Percentiles rank a stretch among this genome's conserved stretches.
Conservation (phyloP, 2,113 vertebrate genomes). For the Tichodroma muraria region DNA sequence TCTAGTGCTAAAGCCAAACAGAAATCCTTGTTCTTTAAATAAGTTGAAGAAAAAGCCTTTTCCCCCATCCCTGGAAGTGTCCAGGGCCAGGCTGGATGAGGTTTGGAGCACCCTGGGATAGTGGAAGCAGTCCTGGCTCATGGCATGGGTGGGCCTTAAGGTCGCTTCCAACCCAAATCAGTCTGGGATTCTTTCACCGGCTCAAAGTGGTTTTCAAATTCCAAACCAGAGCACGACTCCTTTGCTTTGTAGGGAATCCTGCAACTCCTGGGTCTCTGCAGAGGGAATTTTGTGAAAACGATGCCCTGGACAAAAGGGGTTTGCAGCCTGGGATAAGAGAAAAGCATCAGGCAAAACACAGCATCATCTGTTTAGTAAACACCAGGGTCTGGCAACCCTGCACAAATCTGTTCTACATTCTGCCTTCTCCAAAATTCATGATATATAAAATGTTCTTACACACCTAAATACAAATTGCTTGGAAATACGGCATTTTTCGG, state of each 20-base stretch:
- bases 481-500: background rate
- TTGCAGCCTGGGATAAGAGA: background rate
- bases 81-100: rapidly evolving
- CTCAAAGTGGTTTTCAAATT: background rate
- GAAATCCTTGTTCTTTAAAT: background rate
- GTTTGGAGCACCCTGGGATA: background rate
- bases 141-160: background rate
- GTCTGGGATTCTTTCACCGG: background rate
- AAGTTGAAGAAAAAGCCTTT: background rate
- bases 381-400: background rate
- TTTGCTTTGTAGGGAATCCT: background rate
- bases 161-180: background rate
- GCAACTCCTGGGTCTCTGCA: background rate
- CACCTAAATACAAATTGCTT: background rate
- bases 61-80: background rate
- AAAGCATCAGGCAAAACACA: background rate
- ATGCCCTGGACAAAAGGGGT: background rate
- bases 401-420: background rate
- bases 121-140: background rate
- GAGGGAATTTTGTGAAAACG: background rate
- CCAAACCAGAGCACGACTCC: rapidly evolving
- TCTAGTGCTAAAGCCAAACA: slow-evolving; percentile 10
- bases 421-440: background rate
- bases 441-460: background rate
- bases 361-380: background rate